Conservation (phyloP, 2,888 invertebrate species). For the Agonopterix arenella region DNA sequence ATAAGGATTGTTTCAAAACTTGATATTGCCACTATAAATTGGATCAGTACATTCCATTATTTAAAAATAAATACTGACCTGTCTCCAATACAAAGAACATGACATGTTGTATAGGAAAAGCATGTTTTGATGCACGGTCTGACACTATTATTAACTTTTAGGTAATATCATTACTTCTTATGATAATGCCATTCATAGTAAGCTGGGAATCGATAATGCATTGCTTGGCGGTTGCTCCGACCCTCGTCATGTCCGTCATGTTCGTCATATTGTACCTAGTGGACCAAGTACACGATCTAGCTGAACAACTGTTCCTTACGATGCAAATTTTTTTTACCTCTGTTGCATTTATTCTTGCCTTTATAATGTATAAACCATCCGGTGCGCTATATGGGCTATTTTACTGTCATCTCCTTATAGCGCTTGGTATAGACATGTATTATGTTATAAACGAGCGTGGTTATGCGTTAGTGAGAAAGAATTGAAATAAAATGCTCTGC, state of each 20-base stretch:
- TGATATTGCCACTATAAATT: too few relatives aligned
- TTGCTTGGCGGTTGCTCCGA: slow-evolving; percentile 58
- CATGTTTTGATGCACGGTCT: neutral
- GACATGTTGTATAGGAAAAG: too few relatives aligned
- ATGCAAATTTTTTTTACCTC: slow-evolving; percentile 38
- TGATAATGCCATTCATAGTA: slow-evolving; percentile 57
- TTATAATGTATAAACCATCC: slow-evolving; percentile 20
- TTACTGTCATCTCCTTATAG: slow-evolving; percentile 50
- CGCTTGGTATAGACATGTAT: slow-evolving; percentile 49
- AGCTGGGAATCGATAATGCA: slow-evolving; percentile 39
- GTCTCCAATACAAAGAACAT: too few relatives aligned
- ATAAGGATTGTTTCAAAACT: too few relatives aligned
- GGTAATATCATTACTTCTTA: slow-evolving; percentile 63
- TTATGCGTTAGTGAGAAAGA: slow-evolving; percentile 23
- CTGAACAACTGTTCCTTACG: slow-evolving; percentile 54
- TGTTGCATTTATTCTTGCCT: slow-evolving; percentile 27
- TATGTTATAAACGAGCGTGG: slow-evolving; percentile 52
- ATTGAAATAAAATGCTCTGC: slow-evolving; percentile 33
- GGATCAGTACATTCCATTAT: too few relatives aligned
- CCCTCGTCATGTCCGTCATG: slow-evolving; percentile 54
- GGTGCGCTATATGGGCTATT: slow-evolving; percentile 49
- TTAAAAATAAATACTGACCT: too few relatives aligned
- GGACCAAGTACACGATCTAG: slow-evolving; percentile 62
- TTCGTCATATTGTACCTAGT: slow-evolving; percentile 62
- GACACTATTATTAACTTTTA: slow-evolving; percentile 55